Conservation (phyloP, 2,797 vertebrate genomes). For the Mastacembelus armatus region DNA sequence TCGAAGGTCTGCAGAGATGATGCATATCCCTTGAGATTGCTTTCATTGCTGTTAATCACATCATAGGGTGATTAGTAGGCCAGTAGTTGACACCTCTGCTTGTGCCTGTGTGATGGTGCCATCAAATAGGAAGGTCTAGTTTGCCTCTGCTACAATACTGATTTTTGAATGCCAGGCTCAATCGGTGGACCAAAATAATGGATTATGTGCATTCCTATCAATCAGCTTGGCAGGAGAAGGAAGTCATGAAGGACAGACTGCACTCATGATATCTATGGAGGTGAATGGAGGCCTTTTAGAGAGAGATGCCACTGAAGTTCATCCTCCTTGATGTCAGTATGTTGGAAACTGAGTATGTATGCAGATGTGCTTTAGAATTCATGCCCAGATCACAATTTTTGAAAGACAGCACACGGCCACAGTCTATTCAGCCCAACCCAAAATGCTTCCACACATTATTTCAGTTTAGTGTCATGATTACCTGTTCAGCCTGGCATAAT, state of each 20-base stretch:
- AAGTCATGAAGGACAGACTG: slow-evolving; percentile 45
- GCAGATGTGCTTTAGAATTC: too few species aligned
- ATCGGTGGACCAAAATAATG: slow-evolving; percentile 71
- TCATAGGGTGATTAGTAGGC: slow-evolving; percentile 74
- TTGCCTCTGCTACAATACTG: slow-evolving; percentile 58
- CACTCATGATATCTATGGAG: slow-evolving; percentile 52
- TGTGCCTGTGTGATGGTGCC: slow-evolving; percentile 47
- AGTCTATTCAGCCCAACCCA: neutral
- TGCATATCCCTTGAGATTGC: slow-evolving; percentile 79
- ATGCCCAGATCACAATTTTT: too few species aligned
- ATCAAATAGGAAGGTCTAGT: slow-evolving; percentile 67
- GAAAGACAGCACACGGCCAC: neutral
- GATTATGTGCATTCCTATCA: slow-evolving; percentile 66
- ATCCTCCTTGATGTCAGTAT: slow-evolving; percentile 51
- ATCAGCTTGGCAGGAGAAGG: slow-evolving; percentile 45
- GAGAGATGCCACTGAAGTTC: slow-evolving; percentile 50
- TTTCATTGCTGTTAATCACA: slow-evolving; percentile 79
- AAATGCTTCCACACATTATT: neutral
- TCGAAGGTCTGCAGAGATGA: slow-evolving; percentile 74
- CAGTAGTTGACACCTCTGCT: slow-evolving; percentile 65
- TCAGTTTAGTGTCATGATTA: neutral
- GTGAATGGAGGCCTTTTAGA: slow-evolving; percentile 42
- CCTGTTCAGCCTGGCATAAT: neutral
- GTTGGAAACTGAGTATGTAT: slow-evolving; percentile 56
- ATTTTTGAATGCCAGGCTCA: slow-evolving; percentile 67